Percentiles rank a stretch among this genome's conserved stretches.
These are phyloP conservation scores for Ancistrus triradiatus DNA, from an alignment of 2,113 vertebrate species.

Conservation along the genomic window DNA sequence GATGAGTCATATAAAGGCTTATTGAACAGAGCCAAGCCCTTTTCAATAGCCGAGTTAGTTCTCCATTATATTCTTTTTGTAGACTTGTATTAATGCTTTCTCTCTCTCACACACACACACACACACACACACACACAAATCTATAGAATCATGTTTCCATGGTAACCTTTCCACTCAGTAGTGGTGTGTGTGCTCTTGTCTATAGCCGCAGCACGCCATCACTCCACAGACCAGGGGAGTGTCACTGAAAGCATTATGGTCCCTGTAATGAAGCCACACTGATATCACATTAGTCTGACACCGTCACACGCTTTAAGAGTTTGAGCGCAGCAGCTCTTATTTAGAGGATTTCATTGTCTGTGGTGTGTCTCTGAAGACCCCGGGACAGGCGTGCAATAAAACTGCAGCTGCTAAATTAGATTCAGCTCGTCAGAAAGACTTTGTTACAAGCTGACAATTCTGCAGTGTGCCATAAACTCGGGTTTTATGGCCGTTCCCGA, in stretches of 20 bases:
- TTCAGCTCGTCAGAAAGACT: not conserved
- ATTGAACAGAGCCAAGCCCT: conserved; percentile 18
- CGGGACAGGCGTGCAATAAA: not conserved
- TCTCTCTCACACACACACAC: not conserved
- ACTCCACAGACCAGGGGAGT: not conserved
- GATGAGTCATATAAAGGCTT: conserved; percentile 12
- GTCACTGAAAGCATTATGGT: not conserved
- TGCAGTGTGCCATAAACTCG: not conserved
- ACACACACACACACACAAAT: not conserved
- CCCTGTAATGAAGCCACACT: not conserved
- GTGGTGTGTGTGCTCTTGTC: not conserved
- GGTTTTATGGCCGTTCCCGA: not conserved
- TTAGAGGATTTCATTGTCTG: conserved; percentile 8
- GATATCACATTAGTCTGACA: conserved; percentile 7
- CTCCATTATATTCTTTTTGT: conserved; percentile 9
- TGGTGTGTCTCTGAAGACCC: not conserved
- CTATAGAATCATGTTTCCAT: conserved; percentile 33
- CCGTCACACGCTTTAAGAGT: not conserved
- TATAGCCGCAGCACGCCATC: not conserved
- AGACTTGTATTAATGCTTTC: not conserved
- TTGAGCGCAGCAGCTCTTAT: conserved; percentile 3
- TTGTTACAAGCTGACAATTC: not conserved
- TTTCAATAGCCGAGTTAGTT: conserved; percentile 26
- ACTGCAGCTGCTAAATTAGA: conserved; percentile 9
- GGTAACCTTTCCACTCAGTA: conserved; percentile 13